phyloP scores from a whole-genome alignment of 2,888 invertebrate species.

The Autographa pulchrina region DNA sequence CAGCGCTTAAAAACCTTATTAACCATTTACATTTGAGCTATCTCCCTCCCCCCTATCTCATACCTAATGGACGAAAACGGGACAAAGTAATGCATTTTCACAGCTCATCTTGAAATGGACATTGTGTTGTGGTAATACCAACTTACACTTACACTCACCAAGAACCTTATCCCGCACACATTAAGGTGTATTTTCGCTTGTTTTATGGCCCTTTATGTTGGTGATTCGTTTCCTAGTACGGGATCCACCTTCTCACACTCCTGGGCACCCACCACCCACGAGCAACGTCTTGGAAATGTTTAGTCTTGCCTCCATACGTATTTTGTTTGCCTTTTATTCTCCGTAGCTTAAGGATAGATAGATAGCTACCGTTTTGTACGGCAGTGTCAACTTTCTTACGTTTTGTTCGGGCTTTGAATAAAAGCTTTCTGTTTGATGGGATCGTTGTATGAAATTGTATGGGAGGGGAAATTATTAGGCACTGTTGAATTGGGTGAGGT shows the following conservation, averaged over 20 bases:
- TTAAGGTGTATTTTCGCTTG: conserved; percentile 63
- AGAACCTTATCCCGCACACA: neutral
- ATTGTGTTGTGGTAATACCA: conserved; percentile 61
- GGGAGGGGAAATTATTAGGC: neutral
- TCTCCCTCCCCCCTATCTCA: conserved; percentile 51
- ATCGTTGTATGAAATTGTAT: neutral
- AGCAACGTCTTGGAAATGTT: conserved; percentile 85
- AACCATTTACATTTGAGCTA: conserved; percentile 62
- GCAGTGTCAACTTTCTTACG: conserved; percentile 48
- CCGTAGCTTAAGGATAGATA: conserved; percentile 74
- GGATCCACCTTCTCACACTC: conserved; percentile 62
- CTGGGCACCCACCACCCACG: conserved; percentile 60
- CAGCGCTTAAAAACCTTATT: conserved; percentile 66
- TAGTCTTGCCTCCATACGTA: conserved; percentile 82
- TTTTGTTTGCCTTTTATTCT: conserved; percentile 85
- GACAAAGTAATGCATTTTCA: conserved; percentile 71
- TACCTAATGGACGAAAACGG: conserved; percentile 51
- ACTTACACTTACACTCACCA: conserved; percentile 31
- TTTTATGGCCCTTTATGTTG: conserved; percentile 26
- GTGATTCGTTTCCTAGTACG: conserved; percentile 55
- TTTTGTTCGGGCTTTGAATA: conserved; percentile 50
- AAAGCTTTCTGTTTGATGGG: conserved; percentile 27
- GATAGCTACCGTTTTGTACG: conserved; percentile 56
- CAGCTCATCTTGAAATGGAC: conserved; percentile 76
- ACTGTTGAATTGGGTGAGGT: neutral